Base-by-base conservation (phyloP, 2,113 vertebrate genomes). In the Prochilodus magdalenae region DNA sequence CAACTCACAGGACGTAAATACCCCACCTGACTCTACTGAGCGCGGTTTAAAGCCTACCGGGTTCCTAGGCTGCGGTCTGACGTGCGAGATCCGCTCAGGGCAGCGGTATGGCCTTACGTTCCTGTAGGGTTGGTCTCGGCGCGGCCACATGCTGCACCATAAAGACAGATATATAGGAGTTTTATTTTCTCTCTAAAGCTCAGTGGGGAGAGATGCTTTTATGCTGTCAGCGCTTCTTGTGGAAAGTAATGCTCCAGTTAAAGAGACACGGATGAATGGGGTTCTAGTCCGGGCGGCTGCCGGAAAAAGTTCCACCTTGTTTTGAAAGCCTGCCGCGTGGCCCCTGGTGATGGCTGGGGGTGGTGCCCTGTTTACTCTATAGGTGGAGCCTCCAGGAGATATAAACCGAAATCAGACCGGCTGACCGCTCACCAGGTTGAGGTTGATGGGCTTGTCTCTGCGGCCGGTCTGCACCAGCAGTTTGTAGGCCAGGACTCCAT, bases 401-500 rank as follows among this genome's bases (percentile, higher is more conserved):
- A 1, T 7, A 16, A 24, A 0, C 18, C 1, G n/a, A 13, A 15
- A 29, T 47, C 40, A 33, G 73, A 67, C 27, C 10, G 30, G 27
- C 27, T 4, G 0, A 40, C 12, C 18, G 20, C 83, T 87, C 92
- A 97, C 96, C 96, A 95, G 97, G 87, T 92, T 97, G 86, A 95
- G 87, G 90, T 97, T 96, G 83, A 97, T 92, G 66, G 98, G 96
- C 83, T 96, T 98, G 14, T 98, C 97, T 10, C 94, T 91, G 86
- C 94, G 96, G 86, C 97, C 97, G 0, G 98, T 99, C 89, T 99
- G 98, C 78, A 98, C 96, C 89, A 99, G 87, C 65, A 99, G 96
- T 79, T 99, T 99, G 88, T 99, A 99, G 63, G 98, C 98, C 85
- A 99, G 91, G 77, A 99, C 94, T 0, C 96, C 97, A 63, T 97